Conservation (phyloP, 2,888 invertebrate genomes). For the Germaria angustata region DNA sequence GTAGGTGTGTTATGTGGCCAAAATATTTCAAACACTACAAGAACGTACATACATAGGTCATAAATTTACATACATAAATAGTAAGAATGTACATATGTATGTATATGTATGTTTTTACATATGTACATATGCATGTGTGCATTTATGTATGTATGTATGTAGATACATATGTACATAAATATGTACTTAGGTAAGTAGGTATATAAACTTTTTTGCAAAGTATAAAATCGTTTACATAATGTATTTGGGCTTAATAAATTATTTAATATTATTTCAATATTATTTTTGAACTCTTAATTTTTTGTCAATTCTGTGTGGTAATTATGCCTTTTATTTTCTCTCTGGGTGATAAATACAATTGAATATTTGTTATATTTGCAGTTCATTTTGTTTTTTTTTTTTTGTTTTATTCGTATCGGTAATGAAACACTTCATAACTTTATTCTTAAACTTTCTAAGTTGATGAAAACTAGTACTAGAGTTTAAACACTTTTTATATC, state of each 20-base stretch:
- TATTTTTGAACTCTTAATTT: not conserved
- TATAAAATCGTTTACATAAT: constrained; percentile 33
- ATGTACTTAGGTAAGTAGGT: not conserved
- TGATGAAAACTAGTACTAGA: constrained; percentile 1
- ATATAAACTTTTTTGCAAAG: not conserved
- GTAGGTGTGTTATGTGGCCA: not conserved
- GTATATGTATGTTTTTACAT: not conserved
- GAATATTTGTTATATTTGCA: not conserved
- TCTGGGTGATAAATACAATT: not conserved
- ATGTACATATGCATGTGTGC: not conserved
- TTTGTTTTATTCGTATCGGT: constrained; percentile 14
- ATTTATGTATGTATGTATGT: not conserved
- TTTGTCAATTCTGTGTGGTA: not conserved
- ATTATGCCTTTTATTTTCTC: not conserved
- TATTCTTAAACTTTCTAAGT: not conserved
- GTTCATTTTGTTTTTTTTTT: not conserved
- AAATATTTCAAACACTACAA: no score
- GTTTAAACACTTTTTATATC: constrained; percentile 39
- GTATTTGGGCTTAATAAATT: constrained; percentile 1
- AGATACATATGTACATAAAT: not conserved
- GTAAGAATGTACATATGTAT: not conserved
- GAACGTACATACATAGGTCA: not conserved
- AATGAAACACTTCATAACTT: constrained; percentile 24
- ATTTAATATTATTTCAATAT: not conserved
- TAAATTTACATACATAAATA: no score